phyloP scores from a whole-genome alignment of 2,113 vertebrate genomes.

The Percina caprodes region DNA sequence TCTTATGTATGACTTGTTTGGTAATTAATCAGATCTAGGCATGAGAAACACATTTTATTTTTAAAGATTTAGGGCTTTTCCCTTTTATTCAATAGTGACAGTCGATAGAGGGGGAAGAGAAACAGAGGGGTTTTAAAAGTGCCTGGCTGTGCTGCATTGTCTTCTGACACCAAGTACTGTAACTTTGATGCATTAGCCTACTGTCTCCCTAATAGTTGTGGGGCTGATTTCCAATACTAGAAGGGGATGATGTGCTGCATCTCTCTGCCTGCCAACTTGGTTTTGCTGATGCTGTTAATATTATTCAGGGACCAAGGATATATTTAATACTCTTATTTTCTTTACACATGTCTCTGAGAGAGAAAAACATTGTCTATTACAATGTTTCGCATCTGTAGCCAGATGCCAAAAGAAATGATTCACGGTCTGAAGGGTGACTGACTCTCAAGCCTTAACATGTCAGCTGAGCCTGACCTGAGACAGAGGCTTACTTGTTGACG shows the following conservation, averaged over 20 bases:
- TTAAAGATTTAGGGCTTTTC: too few relatives aligned
- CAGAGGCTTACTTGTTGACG: constrained; percentile 74
- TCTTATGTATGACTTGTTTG: constrained; percentile 1
- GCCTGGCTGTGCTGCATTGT: constrained; percentile 14
- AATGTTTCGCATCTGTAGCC: background rate
- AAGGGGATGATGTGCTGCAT: constrained; percentile 29
- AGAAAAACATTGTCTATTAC: background rate
- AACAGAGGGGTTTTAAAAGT: background rate
- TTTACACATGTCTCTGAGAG: background rate
- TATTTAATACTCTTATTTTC: constrained; percentile 2
- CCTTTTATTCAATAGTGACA: too few relatives aligned
- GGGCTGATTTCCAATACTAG: constrained; percentile 34
- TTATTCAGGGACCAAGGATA: constrained; percentile 21
- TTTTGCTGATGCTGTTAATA: constrained; percentile 35
- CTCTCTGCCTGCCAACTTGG: background rate
- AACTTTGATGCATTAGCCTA: constrained; percentile 43
- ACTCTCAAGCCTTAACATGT: constrained; percentile 24
- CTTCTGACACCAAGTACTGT: constrained; percentile 11
- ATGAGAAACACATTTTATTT: background rate
- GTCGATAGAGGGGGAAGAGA: too few relatives aligned
- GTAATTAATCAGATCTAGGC: constrained; percentile 16
- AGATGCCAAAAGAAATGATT: background rate
- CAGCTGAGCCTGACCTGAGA: constrained; percentile 60
- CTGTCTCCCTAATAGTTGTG: constrained; percentile 30
- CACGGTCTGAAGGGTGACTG: background rate